These are phyloP conservation scores for Temnothorax nylanderi DNA, from an alignment of 1,140 invertebrate species.

Conservation along the genomic window DNA sequence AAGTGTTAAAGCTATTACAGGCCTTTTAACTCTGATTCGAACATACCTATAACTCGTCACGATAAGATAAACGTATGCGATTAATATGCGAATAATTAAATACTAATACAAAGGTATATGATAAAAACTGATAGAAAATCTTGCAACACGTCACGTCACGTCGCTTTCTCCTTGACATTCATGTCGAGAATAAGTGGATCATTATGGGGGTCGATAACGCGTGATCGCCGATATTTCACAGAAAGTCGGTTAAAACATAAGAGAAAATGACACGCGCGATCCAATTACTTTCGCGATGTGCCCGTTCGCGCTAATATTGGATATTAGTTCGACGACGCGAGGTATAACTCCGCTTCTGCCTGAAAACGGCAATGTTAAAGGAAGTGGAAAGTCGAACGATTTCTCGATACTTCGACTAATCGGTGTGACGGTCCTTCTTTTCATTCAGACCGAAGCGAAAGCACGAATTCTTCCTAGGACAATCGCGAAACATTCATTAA, in stretches of 20 bases:
- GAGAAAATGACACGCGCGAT: conserved; percentile 28
- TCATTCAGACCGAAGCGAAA: background rate
- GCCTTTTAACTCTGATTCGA: background rate
- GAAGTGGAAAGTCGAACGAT: conserved; percentile 43
- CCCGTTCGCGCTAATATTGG: conserved; percentile 4
- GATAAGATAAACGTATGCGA: background rate
- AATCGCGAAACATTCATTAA: conserved; percentile 12
- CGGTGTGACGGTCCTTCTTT: background rate
- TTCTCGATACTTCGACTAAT: conserved; percentile 22
- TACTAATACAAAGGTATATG: background rate
- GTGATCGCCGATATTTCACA: background rate
- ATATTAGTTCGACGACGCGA: background rate
- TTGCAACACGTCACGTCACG: background rate
- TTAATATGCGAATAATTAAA: background rate
- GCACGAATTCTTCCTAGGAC: background rate
- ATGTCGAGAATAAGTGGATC: conserved; percentile 25
- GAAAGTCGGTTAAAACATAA: conserved; percentile 49
- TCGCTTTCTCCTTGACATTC: conserved; percentile 40
- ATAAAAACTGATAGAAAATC: conserved; percentile 22
- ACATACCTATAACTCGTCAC: too few relatives aligned
- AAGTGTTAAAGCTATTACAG: background rate
- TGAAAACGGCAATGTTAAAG: conserved; percentile 5
- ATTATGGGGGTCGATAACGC: conserved; percentile 27
- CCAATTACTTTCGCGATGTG: conserved; percentile 47
- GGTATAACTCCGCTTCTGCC: background rate